Evolutionary conservation across 2,888 invertebrate species (phyloP).

Genomic region (Agonopterix heracliana): DNA sequence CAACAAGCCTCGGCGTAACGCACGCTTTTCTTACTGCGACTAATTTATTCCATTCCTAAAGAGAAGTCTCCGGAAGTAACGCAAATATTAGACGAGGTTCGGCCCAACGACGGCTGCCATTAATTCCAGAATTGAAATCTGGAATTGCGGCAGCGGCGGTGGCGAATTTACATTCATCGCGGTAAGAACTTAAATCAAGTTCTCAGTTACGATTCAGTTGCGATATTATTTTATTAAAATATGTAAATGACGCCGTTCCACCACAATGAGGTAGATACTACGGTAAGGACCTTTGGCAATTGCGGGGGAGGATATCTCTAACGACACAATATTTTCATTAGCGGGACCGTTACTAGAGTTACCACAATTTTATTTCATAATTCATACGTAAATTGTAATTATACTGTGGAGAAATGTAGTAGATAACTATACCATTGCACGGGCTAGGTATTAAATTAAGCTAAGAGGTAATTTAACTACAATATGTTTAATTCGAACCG

Average conservation of each 20-base stretch:
- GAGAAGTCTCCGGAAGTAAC: conserved; percentile 69
- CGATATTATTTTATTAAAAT: conserved; percentile 77
- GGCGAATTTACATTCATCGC: conserved; percentile 75
- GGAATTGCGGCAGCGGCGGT: conserved; percentile 68
- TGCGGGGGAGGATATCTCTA: conserved; percentile 63
- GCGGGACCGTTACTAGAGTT: conserved; percentile 44
- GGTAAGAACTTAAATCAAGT: conserved; percentile 77
- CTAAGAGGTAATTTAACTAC: no score
- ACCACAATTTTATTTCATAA: conserved; percentile 40
- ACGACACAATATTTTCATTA: conserved; percentile 71
- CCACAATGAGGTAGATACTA: conserved; percentile 47
- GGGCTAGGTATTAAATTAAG: no score
- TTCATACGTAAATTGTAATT: background rate
- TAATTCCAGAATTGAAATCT: conserved; percentile 76
- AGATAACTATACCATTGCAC: no score
- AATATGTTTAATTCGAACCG: no score
- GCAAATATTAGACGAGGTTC: conserved; percentile 71
- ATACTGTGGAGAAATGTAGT: no score
- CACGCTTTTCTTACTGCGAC: conserved; percentile 30
- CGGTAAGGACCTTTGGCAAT: conserved; percentile 62
- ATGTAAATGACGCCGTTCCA: conserved; percentile 71
- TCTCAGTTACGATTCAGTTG: conserved; percentile 76
- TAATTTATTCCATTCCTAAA: conserved; percentile 70
- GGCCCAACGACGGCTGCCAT: conserved; percentile 67
- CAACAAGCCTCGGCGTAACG: background rate